Base-by-base conservation (phyloP, 2,888 invertebrate species). In the Leptothorax acervorum region DNA sequence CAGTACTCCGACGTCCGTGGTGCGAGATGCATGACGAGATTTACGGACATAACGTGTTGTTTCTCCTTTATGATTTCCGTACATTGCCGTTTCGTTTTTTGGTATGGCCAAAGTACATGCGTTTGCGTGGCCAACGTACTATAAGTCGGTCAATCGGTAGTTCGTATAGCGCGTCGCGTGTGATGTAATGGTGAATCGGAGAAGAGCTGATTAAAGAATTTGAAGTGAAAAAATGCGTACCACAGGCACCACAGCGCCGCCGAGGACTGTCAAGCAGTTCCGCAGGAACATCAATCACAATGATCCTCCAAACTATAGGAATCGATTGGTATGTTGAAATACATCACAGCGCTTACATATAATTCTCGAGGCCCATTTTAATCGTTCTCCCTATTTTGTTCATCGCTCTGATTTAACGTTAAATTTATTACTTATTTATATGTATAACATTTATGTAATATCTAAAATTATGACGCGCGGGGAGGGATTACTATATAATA, bases 201-300 rank as follows among this genome's bases (percentile, higher is more conserved):
- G 42, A 45, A 12, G 57, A 23, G 23, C 23, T 55, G 62, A 31
- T 51, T 35, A 15, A 57, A 18, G 51, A 65, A 85, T 82, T 75
- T 63, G 66, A 48, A 65, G 42, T 39, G 63, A 23, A 82, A 86
- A 86, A 78, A 92, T 92, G 92, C 88, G 89, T 84, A 91, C 91
- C 2, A 92, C 91, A 28, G 86, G 89, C 83, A 91, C 91, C 2
- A 92, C 91, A 31, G 86, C 91, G 60, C 88, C 91, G 28, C 88
- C 91, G 42, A 85, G 90, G 35, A 89, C 86, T 23, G 84, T 88
- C 31, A 92, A 90, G 66, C 92, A 91, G 75, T 89, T 92, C 73
- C 89, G 92, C 48, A 87, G 91, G 57, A 90, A 65, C 71, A n/a
- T 55, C 15, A 73, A 68, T 1, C 86, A 86, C 71, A 84, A 86